These are phyloP conservation scores for Tiliacea aurago DNA, from an alignment of 2,888 invertebrate species.

Conservation along the genomic window DNA sequence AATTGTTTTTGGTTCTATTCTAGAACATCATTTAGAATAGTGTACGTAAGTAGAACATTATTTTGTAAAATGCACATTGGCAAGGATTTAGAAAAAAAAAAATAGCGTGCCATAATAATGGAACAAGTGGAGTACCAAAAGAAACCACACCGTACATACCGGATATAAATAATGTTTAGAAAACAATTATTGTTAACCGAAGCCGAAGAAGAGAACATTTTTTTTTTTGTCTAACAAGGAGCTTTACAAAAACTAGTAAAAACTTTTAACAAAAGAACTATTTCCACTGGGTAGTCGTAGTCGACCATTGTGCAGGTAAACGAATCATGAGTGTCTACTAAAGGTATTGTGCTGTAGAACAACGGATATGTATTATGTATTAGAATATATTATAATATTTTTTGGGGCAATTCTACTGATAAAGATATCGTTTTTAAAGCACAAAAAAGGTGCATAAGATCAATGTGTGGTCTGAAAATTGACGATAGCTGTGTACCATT, in stretches of 20 bases:
- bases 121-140: constrained; percentile 41
- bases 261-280: constrained; percentile 69
- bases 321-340: constrained; percentile 49
- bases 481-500: too few species aligned
- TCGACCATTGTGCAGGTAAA: constrained; percentile 66
- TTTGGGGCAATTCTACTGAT: too few species aligned
- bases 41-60: too few species aligned
- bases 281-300: constrained; percentile 59
- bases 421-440: too few species aligned
- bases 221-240: constrained; percentile 51
- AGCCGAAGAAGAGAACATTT: constrained; percentile 58
- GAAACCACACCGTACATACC: constrained; percentile 65
- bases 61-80: neutral
- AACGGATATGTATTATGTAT: constrained; percentile 6
- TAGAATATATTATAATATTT: too few species aligned
- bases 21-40: neutral
- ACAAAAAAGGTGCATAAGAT: too few species aligned
- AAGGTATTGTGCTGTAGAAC: constrained; percentile 26
- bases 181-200: constrained; percentile 73
- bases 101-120: constrained; percentile 6
- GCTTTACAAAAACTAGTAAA: constrained; percentile 72
- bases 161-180: constrained; percentile 70
- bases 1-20: constrained; percentile 7
- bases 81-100: neutral
- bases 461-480: too few species aligned